Base-by-base conservation (phyloP, 2,113 vertebrate species). In the Solea solea region DNA sequence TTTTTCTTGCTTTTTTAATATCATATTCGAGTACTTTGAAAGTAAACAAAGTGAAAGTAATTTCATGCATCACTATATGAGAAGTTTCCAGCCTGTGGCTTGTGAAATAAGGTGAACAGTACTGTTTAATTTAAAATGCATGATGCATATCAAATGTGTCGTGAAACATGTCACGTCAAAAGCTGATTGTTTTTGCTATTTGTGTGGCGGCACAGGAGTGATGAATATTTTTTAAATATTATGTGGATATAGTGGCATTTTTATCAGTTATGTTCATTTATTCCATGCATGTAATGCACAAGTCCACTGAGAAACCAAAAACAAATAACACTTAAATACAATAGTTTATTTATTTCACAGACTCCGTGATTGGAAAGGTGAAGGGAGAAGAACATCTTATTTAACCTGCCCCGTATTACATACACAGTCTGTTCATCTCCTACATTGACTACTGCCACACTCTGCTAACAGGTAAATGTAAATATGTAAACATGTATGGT, bases 11-110 rank as follows among this genome's bases (percentile, higher is more conserved):
- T 21, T 7, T 49, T 78, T 25, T 42, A 8, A 61, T 54, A 10
- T 50, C 7, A 21, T 42, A 42, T 49, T 72, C 41, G 28, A 54
- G 13, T 34, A 21, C 46, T 46, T 41, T 8, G 7, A 34, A 44
- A 42, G 50, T 49, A 44, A 57, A 25, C 52, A 21, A 48, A 60
- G 54, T 64, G 14, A 15, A 48, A 12, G 44, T 56, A 12, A 67
- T 62, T 67, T 14, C 21, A 71, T 41, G 16, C 28, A 34, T 59
- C 2, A 7, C 28, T 42, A 8, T 15, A n/a, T 28, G 44, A 50
- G 53, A 54, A n/a, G 48, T 34, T 27, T n/a, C 11, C 14, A 49
- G 13, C 11, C 58, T 63, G 42, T 51, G 45, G 8, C 10, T 56
- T 40, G 48, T 71, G 48, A 59, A 62, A 69, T 16, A 64, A 8